Base-by-base conservation (phyloP, 2,888 invertebrate species). In the Nymphalis urticae region DNA sequence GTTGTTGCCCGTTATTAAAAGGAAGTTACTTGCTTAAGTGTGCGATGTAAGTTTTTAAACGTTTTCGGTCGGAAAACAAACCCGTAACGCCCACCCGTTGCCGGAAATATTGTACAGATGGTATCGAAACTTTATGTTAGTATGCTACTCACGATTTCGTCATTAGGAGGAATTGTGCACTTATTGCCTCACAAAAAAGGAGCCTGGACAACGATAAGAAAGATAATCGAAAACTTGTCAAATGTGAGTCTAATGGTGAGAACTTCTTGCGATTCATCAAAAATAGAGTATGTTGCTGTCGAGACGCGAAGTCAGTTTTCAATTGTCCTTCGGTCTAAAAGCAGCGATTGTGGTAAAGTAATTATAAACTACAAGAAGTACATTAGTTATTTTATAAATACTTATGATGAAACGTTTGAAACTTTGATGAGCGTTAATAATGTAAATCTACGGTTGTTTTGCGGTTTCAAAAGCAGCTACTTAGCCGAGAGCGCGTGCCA, bases 101-200 rank as follows among this genome's bases (percentile, higher is more conserved):
- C 88, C 91, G 89, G 89, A 90, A 87, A 88, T 82, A 86, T 82
- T 79, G 80, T 85, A 80, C 75, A 82, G 91, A 91, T 90, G 79
- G 74, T 89, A 90, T 90, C 90, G 69, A 72, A 70, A 74, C 76
- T 79, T 78, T 81, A 80, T 81, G 84, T 83, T 82, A 81, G 81
- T 82, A 85, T 80, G 81, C 82, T 76, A 82, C 76, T 81, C 91
- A 92, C 91, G 91, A 90, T 84, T 91, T 83, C 79, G 87, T 86
- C 91, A 90, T 92, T 90, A 91, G 86, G 81, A 80, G 76, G 82
- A 86, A 83, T 84, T 89, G 83, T 86, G 76, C 83, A 83, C 85
- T 87, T 88, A 86, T 88, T 82, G 77, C 81, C 75, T 81, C 79
- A 82, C 81, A 72, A 79, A 84, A 84, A 85, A 86, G 85, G 85